Base-by-base conservation (phyloP, 2,797 vertebrate species). In the Propithecus deckenii region DNA sequence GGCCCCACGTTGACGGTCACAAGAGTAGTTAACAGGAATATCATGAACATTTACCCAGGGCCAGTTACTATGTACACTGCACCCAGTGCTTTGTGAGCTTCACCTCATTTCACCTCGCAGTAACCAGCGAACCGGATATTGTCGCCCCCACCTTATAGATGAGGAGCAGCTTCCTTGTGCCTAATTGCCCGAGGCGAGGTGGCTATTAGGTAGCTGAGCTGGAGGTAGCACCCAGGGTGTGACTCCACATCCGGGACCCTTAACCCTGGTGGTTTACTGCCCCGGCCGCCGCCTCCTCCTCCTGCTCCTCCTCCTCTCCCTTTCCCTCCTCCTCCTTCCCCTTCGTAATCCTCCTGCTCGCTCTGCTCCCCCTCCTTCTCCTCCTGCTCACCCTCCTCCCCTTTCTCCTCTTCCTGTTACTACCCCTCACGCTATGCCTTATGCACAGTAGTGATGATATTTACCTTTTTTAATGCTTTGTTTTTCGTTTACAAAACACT, bases 21-120 rank as follows among this genome's bases (percentile, higher is more conserved):
- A 22, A 20, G 65, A 32, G 3, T 20, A 61, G 76, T 41, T 57
- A 28, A 17, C 6, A 5, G 78, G 55, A 22, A 83, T 41, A 32
- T 30, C 2, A 30, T 1, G 43, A 72, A 76, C 78, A 0, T 41
- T 28, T 76, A 12, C 88, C 28, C 75, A 12, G 67, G 22, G 23
- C 86, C 48, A 0, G 35, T 41, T 65, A 52, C 84, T 67, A 1
- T 4, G 79, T 32, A 25, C 61, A 7, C 25, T 15, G 89, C 65
- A 17, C 72, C 71, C 12, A 30, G 69, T 12, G 81, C 84, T 55
- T 20, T 11, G 72, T 18, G 48, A 46, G 85, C 85, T 72, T 90
- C 15, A 76, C 94, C 95, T 94, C 71, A 22, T 5, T 63, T 96
- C 28, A 79, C 92, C 84, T 74, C 89, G 0, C 30, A 2, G 81